These are phyloP conservation scores for Mayetiola destructor DNA, from an alignment of 2,888 invertebrate genomes.

Conservation along the genomic window DNA sequence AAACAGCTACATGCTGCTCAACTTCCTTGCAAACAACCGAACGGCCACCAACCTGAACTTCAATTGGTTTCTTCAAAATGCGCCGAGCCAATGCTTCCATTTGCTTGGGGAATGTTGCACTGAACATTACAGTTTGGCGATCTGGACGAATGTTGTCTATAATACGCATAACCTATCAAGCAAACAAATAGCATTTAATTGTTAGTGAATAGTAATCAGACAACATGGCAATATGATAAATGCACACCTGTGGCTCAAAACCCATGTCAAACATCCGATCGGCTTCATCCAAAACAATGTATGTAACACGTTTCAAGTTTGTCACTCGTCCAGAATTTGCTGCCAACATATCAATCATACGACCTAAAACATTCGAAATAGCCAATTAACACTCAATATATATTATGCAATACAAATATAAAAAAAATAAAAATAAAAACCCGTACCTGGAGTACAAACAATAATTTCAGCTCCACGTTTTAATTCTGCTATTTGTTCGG, in stretches of 20 bases:
- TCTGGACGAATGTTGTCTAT: slow-evolving; percentile 95
- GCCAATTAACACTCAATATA: neutral
- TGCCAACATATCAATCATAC: slow-evolving; percentile 99
- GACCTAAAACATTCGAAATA: slow-evolving; percentile 21
- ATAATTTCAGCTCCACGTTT: slow-evolving; percentile 96
- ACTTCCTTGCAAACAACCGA: slow-evolving; percentile 97
- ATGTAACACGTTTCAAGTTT: slow-evolving; percentile 90
- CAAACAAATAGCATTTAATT: too few species aligned
- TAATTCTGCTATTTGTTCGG: slow-evolving; percentile 82
- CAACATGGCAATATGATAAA: too few species aligned
- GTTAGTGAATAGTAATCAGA: too few species aligned
- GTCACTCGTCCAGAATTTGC: slow-evolving; percentile 97
- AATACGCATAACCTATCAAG: slow-evolving; percentile 74
- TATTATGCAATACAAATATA: neutral
- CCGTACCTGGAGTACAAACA: slow-evolving; percentile 80
- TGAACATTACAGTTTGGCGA: slow-evolving; percentile 96
- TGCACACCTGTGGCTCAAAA: slow-evolving; percentile 52
- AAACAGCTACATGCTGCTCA: slow-evolving; percentile 81
- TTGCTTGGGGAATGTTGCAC: slow-evolving; percentile 95
- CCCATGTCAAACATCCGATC: slow-evolving; percentile 99
- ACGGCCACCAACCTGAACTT: slow-evolving; percentile 92
- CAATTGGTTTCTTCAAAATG: slow-evolving; percentile 86
- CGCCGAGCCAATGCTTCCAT: slow-evolving; percentile 96
- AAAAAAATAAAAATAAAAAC: slow-evolving; percentile 29
- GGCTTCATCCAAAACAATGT: slow-evolving; percentile 95